A percentile compares a stretch with the other conserved stretches of the same genome.
phyloP scores from a whole-genome alignment of 2,888 invertebrate genomes.

The Nemapogon koenigi region DNA sequence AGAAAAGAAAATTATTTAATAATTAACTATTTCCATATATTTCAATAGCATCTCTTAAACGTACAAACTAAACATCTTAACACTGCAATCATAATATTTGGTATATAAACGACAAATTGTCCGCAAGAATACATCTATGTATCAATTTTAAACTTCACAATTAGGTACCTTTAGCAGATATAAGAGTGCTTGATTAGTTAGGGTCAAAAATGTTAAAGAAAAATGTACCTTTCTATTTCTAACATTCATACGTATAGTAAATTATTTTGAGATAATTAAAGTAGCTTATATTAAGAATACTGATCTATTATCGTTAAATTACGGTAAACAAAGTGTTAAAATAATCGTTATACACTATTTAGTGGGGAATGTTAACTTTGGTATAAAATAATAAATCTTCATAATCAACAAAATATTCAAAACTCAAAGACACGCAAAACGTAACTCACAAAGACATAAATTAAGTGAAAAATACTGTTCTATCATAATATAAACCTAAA shows the following conservation, averaged over 20 bases:
- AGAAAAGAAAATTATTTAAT: slow-evolving; percentile 29
- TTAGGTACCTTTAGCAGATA: too few relatives aligned
- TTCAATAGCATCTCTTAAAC: slow-evolving; percentile 62
- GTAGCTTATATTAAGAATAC: slow-evolving; percentile 30
- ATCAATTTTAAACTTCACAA: slow-evolving; percentile 23
- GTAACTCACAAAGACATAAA: slow-evolving; percentile 57
- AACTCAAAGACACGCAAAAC: slow-evolving; percentile 53
- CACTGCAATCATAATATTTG: slow-evolving; percentile 40
- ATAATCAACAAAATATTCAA: slow-evolving; percentile 59
- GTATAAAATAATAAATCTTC: slow-evolving; percentile 65
- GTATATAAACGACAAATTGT: slow-evolving; percentile 35
- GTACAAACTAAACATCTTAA: slow-evolving; percentile 18
- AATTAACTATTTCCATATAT: slow-evolving; percentile 57
- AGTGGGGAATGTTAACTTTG: slow-evolving; percentile 79
- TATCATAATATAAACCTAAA: slow-evolving; percentile 45
- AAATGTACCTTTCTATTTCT: too few relatives aligned
- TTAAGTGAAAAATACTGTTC: slow-evolving; percentile 58
- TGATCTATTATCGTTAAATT: slow-evolving; percentile 27
- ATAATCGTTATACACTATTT: slow-evolving; percentile 29
- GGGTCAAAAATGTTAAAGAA: too few relatives aligned
- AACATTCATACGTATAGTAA: too few relatives aligned
- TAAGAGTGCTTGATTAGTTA: too few relatives aligned
- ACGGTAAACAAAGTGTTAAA: slow-evolving; percentile 23
- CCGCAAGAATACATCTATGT: slow-evolving; percentile 54
- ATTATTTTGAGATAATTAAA: too few relatives aligned